Conservation (phyloP, 2,113 vertebrate species). For the Serinus canaria region DNA sequence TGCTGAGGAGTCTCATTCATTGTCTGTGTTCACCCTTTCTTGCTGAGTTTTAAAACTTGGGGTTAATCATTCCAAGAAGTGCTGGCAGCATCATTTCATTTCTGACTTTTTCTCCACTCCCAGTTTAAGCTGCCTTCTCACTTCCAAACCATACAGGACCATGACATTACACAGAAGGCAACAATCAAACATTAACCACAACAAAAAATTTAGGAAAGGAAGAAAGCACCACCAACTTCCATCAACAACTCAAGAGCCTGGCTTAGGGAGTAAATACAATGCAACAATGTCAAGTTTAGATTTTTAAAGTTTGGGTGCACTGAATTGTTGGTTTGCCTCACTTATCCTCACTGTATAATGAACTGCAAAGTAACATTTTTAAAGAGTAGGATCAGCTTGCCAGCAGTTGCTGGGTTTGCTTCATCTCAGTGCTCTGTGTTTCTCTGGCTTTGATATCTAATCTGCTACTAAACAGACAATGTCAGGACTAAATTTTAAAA, state of each 20-base stretch:
- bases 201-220: neutral
- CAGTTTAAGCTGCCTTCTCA: neutral
- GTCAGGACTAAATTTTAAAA: neutral
- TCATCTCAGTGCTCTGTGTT: neutral
- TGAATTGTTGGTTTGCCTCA: neutral
- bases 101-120: neutral
- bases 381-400: neutral
- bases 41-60: neutral
- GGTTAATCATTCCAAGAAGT: neutral
- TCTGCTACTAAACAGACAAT: neutral
- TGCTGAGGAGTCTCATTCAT: neutral
- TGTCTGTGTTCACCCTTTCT: neutral
- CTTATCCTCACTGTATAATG: neutral
- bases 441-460: neutral
- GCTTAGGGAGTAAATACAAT: neutral
- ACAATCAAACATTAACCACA: neutral
- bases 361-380: neutral
- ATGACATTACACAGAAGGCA: neutral
- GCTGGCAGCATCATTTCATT: neutral
- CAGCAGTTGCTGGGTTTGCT: neutral
- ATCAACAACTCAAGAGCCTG: neutral
- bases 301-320: neutral
- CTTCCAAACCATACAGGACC: neutral
- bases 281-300: neutral
- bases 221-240: fast-evolving